These are phyloP conservation scores for Drosophila tripunctata DNA, from an alignment of 2,888 invertebrate genomes.

Conservation along the genomic window DNA sequence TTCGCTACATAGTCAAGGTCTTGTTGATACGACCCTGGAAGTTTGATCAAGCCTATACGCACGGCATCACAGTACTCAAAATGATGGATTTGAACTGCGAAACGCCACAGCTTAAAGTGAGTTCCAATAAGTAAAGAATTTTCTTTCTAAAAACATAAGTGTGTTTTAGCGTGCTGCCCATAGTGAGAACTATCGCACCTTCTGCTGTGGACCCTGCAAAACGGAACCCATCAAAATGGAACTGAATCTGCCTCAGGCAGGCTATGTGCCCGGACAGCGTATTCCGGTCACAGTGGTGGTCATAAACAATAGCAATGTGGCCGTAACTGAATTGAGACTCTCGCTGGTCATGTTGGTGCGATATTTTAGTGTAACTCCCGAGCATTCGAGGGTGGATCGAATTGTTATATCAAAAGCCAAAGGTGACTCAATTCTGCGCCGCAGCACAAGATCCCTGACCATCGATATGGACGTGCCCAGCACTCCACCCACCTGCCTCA, in stretches of 20 bases:
- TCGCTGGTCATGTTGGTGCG: slow-evolving; percentile 77
- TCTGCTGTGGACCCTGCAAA: slow-evolving; percentile 81
- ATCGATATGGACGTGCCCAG: slow-evolving; percentile 78
- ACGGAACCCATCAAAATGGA: slow-evolving; percentile 79
- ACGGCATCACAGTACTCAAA: slow-evolving; percentile 91
- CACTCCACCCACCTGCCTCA: slow-evolving; percentile 82
- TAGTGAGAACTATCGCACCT: slow-evolving; percentile 76
- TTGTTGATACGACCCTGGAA: slow-evolving; percentile 93
- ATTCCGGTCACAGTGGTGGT: slow-evolving; percentile 84
- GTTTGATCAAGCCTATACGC: slow-evolving; percentile 91
- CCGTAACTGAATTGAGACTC: slow-evolving; percentile 71
- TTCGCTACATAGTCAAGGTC: slow-evolving; percentile 91
- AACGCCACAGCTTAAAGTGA: slow-evolving; percentile 65
- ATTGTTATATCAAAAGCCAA: slow-evolving; percentile 66
- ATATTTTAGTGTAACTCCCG: slow-evolving; percentile 65
- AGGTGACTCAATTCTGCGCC: slow-evolving; percentile 70
- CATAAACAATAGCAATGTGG: slow-evolving; percentile 86
- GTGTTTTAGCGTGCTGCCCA: slow-evolving; percentile 68
- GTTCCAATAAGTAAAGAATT: background rate
- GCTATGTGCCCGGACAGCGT: slow-evolving; percentile 82
- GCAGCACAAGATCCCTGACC: slow-evolving; percentile 65
- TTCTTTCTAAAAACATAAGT: accelerated
- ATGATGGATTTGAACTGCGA: slow-evolving; percentile 91
- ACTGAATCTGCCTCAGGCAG: slow-evolving; percentile 79
- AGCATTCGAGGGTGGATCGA: slow-evolving; percentile 70